These are phyloP conservation scores for Aphelenchoides bicaudatus DNA, from an alignment of 2,888 invertebrate genomes.

Conservation along the genomic window DNA sequence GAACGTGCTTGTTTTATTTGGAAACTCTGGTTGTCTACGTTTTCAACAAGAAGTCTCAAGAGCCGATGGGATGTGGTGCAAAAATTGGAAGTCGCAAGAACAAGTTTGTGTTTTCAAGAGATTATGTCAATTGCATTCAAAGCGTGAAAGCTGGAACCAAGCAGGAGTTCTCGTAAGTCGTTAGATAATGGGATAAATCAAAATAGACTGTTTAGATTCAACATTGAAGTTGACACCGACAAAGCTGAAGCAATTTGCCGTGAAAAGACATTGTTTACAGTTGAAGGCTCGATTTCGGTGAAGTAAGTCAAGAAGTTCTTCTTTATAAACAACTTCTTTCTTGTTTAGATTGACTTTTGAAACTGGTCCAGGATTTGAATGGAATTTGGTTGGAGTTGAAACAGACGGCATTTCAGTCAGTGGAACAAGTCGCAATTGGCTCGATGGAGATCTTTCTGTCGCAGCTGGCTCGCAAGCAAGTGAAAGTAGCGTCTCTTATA, in stretches of 20 bases:
- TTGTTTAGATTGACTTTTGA: constrained; percentile 11
- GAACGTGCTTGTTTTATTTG: constrained; percentile 13
- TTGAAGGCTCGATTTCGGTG: not conserved
- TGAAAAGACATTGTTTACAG: constrained; percentile 1
- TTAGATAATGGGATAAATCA: not conserved
- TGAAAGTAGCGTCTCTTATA: constrained; percentile 3
- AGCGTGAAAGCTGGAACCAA: too few relatives aligned
- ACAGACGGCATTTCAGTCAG: constrained; percentile 1
- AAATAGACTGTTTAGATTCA: constrained; percentile 1
- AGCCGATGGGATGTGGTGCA: constrained; percentile 11
- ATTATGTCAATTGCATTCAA: constrained; percentile 12
- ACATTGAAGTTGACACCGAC: not conserved
- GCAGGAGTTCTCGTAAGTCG: too few relatives aligned
- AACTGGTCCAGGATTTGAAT: not conserved
- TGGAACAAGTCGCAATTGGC: not conserved
- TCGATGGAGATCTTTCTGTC: too few relatives aligned
- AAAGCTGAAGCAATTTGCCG: constrained; percentile 4
- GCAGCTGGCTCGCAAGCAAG: too few relatives aligned
- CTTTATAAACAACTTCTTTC: not conserved
- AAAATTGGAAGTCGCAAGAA: constrained; percentile 7
- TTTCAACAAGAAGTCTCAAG: constrained; percentile 10
- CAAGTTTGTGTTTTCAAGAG: constrained; percentile 9
- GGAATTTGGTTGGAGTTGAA: not conserved
- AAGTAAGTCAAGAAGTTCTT: not conserved
- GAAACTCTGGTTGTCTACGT: constrained; percentile 10